Evolutionary conservation across 2,797 vertebrate species (phyloP), one percentile per base, ranked within the genome.

Genomic region (Morus bassanus): DNA sequence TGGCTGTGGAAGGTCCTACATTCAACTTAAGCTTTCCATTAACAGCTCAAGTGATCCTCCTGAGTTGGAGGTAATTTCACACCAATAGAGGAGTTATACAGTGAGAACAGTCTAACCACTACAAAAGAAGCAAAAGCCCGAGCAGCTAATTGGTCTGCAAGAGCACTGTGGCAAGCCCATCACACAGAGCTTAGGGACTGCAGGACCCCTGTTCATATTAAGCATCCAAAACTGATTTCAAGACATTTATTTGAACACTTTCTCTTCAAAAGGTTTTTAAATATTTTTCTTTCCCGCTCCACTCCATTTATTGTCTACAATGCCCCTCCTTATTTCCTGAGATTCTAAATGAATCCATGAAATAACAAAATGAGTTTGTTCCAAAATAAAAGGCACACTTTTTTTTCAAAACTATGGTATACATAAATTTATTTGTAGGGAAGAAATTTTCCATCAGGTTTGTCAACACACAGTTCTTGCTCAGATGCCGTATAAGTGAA

Each of bases 221-320:
- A 77, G 14, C 33, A 70, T 67, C 12, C 25, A 72, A 41, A 30
- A 10, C 2, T n/a, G 8, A 37, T 68, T 74, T 79, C 5, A 70
- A 59, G 19, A 23, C 5, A 7, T 41, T 67, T 51, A 63, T 60
- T 68, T 41, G 31, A 92, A 85, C 2, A 1, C 2, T 72, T 79
- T 50, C 1, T 75, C 8, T 86, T 63, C 5, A 54, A 51, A 81
- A 50, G 6, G 4, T 21, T n/a, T 35, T 18, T 18, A 31, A 14
- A 0, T 2, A 19, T 76, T 73, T 60, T 56, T 18, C 56, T 30
- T 11, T 9, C 9, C 6, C 4, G 11, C 13, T 25, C 2, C 3
- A 8, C 1, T 1, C 11, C 6, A 3, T 8, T 59, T 61, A 31
- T 23, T 59, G 5, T 17, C 28, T 59, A 13, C 5, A 41, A 13